phyloP scores from a whole-genome alignment of 1,140 invertebrate genomes.

The Heliconius melpomene region DNA sequence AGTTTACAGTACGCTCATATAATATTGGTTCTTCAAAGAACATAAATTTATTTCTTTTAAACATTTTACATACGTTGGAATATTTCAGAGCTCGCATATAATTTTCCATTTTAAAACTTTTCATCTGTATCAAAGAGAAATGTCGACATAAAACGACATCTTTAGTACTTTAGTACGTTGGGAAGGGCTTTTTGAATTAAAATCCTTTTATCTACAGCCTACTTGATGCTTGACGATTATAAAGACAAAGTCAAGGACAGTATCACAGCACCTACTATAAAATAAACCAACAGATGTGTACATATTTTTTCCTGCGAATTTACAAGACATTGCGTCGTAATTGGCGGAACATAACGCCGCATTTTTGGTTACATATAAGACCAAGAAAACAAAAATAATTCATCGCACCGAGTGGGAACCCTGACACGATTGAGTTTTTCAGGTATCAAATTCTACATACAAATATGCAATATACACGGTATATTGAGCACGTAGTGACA shows the following conservation, averaged over 20 bases:
- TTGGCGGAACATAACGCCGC: too few relatives aligned
- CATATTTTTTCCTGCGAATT: too few relatives aligned
- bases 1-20: not conserved
- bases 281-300: too few relatives aligned
- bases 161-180: not conserved
- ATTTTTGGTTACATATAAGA: too few relatives aligned
- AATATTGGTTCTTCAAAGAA: not conserved
- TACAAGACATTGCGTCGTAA: too few relatives aligned
- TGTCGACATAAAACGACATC: not conserved
- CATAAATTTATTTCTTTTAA: not conserved
- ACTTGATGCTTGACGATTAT: not conserved
- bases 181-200: slow-evolving; percentile 4
- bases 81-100: not conserved
- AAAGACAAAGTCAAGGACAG: slow-evolving; percentile 9
- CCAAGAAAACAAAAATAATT: too few relatives aligned
- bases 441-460: too few relatives aligned
- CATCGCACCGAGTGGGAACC: too few relatives aligned
- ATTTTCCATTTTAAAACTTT: slow-evolving; percentile 2
- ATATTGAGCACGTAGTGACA: too few relatives aligned
- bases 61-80: not conserved
- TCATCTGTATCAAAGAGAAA: not conserved
- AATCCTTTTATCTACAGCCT: not conserved
- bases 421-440: too few relatives aligned
- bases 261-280: not conserved
- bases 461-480: too few relatives aligned